Conservation (phyloP, 2,888 invertebrate genomes). For the Caenorhabditis afra region DNA sequence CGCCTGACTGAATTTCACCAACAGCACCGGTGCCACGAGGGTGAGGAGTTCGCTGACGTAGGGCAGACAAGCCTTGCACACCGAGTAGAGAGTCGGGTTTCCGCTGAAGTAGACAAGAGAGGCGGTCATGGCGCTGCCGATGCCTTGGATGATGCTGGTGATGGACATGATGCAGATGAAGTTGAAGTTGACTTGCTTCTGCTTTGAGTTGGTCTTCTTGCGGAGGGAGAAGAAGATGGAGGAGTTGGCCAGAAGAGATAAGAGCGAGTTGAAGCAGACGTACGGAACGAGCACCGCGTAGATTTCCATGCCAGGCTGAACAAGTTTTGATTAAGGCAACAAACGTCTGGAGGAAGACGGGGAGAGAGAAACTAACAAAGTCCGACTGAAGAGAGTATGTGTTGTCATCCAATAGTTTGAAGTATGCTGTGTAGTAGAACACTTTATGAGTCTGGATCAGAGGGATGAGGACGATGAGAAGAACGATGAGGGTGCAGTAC, state of each 20-base stretch:
- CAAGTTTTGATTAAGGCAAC: too few relatives aligned
- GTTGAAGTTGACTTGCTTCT: slow-evolving; percentile 1
- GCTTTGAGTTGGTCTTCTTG: background rate
- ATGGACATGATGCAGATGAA: slow-evolving; percentile 18
- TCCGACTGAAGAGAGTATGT: background rate
- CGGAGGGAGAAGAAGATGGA: slow-evolving; percentile 1
- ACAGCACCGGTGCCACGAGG: slow-evolving; percentile 23
- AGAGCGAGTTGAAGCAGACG: background rate
- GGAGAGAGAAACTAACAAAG: background rate
- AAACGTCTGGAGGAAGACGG: too few relatives aligned
- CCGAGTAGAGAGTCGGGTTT: background rate
- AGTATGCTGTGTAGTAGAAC: background rate
- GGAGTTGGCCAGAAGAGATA: slow-evolving; percentile 1
- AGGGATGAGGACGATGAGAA: background rate
- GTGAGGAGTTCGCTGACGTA: slow-evolving; percentile 26
- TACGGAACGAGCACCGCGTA: slow-evolving; percentile 12
- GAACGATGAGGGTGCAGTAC: background rate
- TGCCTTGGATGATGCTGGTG: slow-evolving; percentile 5
- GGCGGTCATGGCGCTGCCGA: slow-evolving; percentile 15
- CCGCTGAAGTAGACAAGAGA: background rate
- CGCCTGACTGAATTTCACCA: slow-evolving; percentile 7
- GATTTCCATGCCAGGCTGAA: background rate
- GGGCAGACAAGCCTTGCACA: background rate
- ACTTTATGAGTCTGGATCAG: slow-evolving; percentile 3
- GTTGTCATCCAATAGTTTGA: background rate